Evolutionary conservation across 2,113 vertebrate species (phyloP), one percentile per base, ranked within the genome.

Genomic region (Dasyornis broadbenti): DNA sequence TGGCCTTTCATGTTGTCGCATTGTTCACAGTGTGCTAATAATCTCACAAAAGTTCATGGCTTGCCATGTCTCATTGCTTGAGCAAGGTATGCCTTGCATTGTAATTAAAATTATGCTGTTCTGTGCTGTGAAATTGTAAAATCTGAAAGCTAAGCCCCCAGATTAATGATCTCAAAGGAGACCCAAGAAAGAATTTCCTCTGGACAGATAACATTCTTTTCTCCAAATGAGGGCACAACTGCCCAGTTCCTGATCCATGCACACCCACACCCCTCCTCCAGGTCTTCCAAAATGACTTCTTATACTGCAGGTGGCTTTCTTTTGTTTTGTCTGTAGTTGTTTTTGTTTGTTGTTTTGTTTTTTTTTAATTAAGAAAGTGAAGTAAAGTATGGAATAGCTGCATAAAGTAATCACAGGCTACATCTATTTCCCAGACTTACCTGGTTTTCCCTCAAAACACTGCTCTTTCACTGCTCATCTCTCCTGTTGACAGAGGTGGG

Each of bases 241-340:
- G 9, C 7, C 13, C 0, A 0, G 9, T 59, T 65, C 35, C 3
- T 5, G 6, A 50, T 80, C 15, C 9, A 0, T 60, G 66, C 7
- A 17, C 23, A 60, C 5, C 16, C 18, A 31, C 2, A 0, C 1
- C 27, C 7, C 8, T 73, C 24, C 35, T 27, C 4, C 3, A 15
- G 27, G 5, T 69, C 16, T 80, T 83, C n/a, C 33, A 56, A 54
- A 11, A 53, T 4, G 11, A 57, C 4, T 60, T 80, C 45, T 30
- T 63, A 45, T 19, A 30, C 28, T 68, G 33, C 12, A 50, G 17
- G 23, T 61, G 10, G 10, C 13, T 84, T 54, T 5, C 26, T 42
- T 59, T 40, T 18, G 4, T 64, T 81, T 21, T 50, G 27, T 28
- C 30, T 65, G 3, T 42, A 7, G 13, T 69, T 64, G 7, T 2